phyloP scores from a whole-genome alignment of 2,113 vertebrate genomes.

The Mus pahari region DNA sequence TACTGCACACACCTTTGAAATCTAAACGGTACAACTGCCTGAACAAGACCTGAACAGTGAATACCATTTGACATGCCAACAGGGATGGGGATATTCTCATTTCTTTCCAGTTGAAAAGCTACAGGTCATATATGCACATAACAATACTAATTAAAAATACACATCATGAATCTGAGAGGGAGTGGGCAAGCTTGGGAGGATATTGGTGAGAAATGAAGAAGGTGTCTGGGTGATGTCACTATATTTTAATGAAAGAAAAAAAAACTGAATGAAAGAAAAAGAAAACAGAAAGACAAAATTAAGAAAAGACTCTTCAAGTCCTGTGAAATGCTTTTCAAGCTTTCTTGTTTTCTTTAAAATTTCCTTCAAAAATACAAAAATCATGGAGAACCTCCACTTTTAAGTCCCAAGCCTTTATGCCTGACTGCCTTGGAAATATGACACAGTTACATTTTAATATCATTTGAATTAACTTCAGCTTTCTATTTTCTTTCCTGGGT shows the following conservation, averaged over 20 bases:
- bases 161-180: neutral
- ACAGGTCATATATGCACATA: neutral
- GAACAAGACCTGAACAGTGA: neutral
- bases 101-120: neutral
- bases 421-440: conserved; percentile 61
- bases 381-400: conserved; percentile 58
- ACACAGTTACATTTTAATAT: conserved; percentile 78
- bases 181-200: neutral
- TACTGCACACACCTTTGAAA: neutral
- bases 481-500: conserved; percentile 79
- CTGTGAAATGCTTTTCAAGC: conserved; percentile 42
- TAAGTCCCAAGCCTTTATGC: conserved; percentile 27
- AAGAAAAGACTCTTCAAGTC: conserved; percentile 10
- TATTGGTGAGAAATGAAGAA: neutral
- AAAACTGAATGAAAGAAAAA: neutral
- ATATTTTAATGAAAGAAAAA: neutral
- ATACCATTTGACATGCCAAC: neutral
- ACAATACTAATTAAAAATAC: neutral
- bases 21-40: neutral
- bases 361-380: conserved; percentile 60
- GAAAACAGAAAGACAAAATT: neutral
- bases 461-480: conserved; percentile 77
- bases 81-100: neutral
- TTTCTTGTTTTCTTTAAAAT: conserved; percentile 55
- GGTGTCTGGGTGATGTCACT: neutral